Evolutionary conservation across 2,888 invertebrate genomes (phyloP), one percentile per base, ranked within the genome.

Genomic region (Eretmocerus hayati): DNA sequence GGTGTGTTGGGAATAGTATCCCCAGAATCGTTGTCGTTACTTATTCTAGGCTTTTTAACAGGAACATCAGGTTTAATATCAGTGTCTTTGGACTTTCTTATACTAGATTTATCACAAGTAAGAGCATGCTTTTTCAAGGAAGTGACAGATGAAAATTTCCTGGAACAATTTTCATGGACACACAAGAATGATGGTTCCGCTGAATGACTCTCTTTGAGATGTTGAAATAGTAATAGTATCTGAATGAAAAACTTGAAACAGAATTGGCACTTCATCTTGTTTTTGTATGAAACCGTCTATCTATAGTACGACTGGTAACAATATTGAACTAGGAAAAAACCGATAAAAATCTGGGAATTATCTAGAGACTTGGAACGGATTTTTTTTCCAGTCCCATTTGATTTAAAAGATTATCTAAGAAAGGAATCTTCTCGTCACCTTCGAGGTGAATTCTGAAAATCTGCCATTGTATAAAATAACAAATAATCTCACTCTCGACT

Each of bases 321-420:
- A n/a, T n/a, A n/a, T 9, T 26, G 26, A 26, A 9, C 6, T 9
- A 11, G 11, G 11, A n/a, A 26, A 26, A 9, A n/a, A n/a, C n/a
- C n/a, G n/a, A n/a, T n/a, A n/a, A n/a, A n/a, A n/a, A n/a, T n/a
- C n/a, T n/a, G n/a, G n/a, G n/a, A n/a, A n/a, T n/a, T n/a, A n/a
- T n/a, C 26, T 26, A 26, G 8, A 9, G 11, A 26, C 11, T 11
- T 11, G 11, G 11, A 11, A 9, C 11, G 6, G 11, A n/a, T n/a
- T n/a, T 9, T 11, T 26, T 11, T 26, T 9, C 8, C 6, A 26
- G 11, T 11, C 41, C 48, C n/a, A 47, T 22, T 15, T 23, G 39
- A 31, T 52, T 47, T 2, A 52, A 23, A 5, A 46, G 33, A 37
- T 47, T 40, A n/a, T 35, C 36, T 3, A 52, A 33, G 15, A 23